A percentile compares a stretch with the other conserved stretches of the same genome.
phyloP scores from a whole-genome alignment of 2,113 vertebrate genomes.

The Apus apus region DNA sequence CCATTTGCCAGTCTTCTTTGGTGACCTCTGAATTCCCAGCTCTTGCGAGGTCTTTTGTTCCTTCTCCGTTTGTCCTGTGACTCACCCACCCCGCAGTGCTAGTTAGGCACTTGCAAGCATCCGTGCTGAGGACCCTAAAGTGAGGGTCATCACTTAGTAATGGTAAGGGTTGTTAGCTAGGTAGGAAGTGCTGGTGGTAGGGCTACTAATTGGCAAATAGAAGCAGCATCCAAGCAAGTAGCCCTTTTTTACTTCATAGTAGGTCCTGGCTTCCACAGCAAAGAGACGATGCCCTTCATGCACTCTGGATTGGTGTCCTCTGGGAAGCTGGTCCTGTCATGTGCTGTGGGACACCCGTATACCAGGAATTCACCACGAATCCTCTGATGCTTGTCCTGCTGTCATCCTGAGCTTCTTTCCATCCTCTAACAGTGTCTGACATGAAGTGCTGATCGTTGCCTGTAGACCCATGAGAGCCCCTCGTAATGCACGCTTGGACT shows the following conservation, averaged over 20 bases:
- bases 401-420: not conserved
- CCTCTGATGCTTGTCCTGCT: not conserved
- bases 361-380: not conserved
- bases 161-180: not conserved
- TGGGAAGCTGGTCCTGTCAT: not conserved
- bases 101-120: not conserved
- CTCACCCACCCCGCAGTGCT: fast-evolving
- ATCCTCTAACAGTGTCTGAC: not conserved
- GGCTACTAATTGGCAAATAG: not conserved
- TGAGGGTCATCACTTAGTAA: not conserved
- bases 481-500: not conserved
- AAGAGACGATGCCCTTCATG: not conserved
- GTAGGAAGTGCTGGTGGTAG: not conserved
- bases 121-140: not conserved
- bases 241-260: not conserved
- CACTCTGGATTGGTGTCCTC: not conserved
- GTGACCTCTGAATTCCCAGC: not conserved
- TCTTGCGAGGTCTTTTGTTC: not conserved
- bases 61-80: not conserved
- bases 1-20: fast-evolving
- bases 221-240: not conserved
- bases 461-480: not conserved
- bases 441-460: not conserved
- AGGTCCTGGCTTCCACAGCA: not conserved
- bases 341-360: not conserved